phyloP scores from a whole-genome alignment of 2,888 invertebrate species.

The Temnothorax rugatulus region DNA sequence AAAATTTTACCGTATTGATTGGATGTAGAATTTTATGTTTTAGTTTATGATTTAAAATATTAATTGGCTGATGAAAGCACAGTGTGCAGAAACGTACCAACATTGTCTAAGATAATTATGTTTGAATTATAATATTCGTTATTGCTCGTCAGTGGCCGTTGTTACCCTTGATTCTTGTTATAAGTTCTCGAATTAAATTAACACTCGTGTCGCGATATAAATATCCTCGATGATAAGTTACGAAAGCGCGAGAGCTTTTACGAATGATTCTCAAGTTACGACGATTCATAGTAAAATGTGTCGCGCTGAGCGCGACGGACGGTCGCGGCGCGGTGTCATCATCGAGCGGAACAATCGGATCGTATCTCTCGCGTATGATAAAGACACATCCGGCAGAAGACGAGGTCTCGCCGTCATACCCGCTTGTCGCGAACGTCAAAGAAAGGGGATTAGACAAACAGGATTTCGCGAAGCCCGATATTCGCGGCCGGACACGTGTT shows the following conservation, averaged over 20 bases:
- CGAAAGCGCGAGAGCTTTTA: not conserved
- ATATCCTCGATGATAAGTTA: not conserved
- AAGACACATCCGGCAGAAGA: not conserved
- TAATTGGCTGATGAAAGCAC: too few relatives aligned
- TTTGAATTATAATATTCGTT: too few relatives aligned
- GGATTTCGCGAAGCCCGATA: conserved; percentile 76
- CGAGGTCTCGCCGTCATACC: conserved; percentile 21
- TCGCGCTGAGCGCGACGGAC: not conserved
- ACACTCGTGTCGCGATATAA: not conserved
- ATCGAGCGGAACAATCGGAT: conserved; percentile 26
- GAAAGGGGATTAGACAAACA: conserved; percentile 79
- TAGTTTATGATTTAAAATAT: too few relatives aligned
- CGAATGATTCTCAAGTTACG: not conserved
- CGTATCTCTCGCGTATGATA: conserved; percentile 25
- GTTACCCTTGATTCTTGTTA: too few relatives aligned
- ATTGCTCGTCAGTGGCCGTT: too few relatives aligned
- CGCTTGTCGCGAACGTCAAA: conserved; percentile 44
- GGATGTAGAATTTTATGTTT: too few relatives aligned
- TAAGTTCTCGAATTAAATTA: not conserved
- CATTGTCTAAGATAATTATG: too few relatives aligned
- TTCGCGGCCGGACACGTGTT: conserved; percentile 60
- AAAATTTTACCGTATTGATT: too few relatives aligned
- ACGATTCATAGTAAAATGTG: conserved; percentile 15
- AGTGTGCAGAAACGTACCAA: too few relatives aligned
- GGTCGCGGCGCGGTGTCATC: not conserved